Conservation (phyloP, 1,140 invertebrate species). For the Drosophila fuyamai region DNA sequence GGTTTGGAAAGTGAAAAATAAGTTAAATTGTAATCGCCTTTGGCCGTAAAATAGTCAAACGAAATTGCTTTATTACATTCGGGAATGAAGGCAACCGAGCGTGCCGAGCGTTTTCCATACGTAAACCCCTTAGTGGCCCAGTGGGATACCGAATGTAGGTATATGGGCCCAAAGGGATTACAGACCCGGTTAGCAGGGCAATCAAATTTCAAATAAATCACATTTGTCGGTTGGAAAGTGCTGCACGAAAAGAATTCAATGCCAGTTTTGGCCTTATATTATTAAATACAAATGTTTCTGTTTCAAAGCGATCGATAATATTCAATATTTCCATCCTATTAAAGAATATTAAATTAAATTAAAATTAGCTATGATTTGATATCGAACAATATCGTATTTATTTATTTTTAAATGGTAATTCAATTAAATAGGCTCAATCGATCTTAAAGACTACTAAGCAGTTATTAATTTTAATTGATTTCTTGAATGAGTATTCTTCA, state of each 20-base stretch:
- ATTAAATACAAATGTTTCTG: no score
- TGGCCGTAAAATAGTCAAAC: conserved; percentile 74
- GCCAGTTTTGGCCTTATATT: no score
- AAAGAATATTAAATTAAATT: no score
- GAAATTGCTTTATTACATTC: conserved; percentile 74
- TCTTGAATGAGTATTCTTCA: no score
- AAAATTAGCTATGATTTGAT: no score
- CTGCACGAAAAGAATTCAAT: conserved; percentile 4
- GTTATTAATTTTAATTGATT: no score
- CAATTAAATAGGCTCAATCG: no score
- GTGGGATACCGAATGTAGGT: conserved; percentile 34
- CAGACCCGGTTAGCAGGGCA: conserved; percentile 12
- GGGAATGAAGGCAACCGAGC: conserved; percentile 32
- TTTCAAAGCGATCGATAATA: no score
- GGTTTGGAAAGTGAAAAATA: conserved; percentile 82
- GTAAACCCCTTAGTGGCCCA: conserved; percentile 43
- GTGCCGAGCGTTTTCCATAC: conserved; percentile 39
- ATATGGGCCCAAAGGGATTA: conserved; percentile 42
- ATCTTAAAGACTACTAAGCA: no score
- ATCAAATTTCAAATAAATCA: conserved; percentile 50
- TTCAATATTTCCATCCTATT: no score
- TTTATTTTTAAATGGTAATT: no score
- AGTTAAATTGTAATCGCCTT: conserved; percentile 80
- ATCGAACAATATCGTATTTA: no score
- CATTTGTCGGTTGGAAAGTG: conserved; percentile 5